Evolutionary conservation across 2,113 vertebrate genomes (phyloP).

Genomic region (Corythoichthys haematopterus): DNA sequence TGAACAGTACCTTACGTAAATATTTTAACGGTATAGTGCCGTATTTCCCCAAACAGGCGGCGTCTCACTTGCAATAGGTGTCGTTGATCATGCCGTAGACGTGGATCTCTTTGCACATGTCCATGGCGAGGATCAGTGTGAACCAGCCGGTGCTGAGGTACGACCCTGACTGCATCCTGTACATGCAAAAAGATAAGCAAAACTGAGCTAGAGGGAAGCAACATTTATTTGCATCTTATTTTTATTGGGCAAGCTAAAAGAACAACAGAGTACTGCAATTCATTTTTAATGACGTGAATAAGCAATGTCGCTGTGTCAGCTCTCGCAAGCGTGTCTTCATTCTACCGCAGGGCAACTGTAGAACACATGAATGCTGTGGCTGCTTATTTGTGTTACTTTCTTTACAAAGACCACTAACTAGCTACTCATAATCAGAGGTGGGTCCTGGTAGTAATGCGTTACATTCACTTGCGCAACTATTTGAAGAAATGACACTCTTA

Average conservation of each 20-base stretch:
- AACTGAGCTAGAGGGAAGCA: conserved; percentile 20
- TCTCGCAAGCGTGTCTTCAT: conserved; percentile 36
- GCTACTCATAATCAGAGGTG: not conserved
- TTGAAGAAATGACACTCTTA: too few species aligned
- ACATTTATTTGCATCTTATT: conserved; percentile 10
- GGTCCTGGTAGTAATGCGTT: too few species aligned
- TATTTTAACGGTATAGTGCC: not conserved
- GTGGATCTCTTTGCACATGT: conserved; percentile 94
- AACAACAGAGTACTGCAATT: conserved; percentile 35
- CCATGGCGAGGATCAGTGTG: conserved; percentile 97
- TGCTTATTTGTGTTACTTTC: not conserved
- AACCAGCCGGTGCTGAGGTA: conserved; percentile 99
- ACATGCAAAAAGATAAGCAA: conserved; percentile 12
- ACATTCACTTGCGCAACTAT: too few species aligned
- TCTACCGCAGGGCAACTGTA: conserved; percentile 30
- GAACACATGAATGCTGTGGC: not conserved
- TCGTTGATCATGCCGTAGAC: conserved; percentile 99
- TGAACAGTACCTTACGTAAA: not conserved
- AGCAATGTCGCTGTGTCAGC: conserved; percentile 35
- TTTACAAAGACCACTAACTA: not conserved
- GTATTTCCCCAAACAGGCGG: too few species aligned
- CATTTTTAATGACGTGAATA: conserved; percentile 42
- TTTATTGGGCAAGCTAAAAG: conserved; percentile 30
- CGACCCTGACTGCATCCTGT: conserved; percentile 93
- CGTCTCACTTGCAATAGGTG: conserved; percentile 94